Evolutionary conservation across 2,888 invertebrate species (phyloP).

Genomic region (Cheilosia urbana): DNA sequence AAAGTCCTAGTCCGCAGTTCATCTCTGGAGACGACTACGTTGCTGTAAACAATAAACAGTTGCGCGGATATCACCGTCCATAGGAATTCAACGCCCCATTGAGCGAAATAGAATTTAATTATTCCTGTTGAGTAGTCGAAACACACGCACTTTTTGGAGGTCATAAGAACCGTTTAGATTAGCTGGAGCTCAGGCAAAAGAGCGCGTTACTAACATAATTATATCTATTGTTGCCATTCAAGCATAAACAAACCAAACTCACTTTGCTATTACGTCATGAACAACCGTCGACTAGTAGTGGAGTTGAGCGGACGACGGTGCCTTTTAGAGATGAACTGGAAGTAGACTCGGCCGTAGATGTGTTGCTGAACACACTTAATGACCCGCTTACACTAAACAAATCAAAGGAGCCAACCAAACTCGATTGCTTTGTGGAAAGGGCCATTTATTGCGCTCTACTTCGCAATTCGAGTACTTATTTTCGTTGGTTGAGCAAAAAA

Average conservation of each 20-base stretch:
- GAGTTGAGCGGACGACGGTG: neutral
- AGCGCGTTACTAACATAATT: conserved; percentile 13
- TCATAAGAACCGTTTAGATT: conserved; percentile 55
- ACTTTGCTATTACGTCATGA: conserved; percentile 39
- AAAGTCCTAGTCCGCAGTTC: conserved; percentile 11
- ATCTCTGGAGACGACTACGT: neutral
- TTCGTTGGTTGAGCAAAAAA: conserved; percentile 48
- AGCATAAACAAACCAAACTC: neutral
- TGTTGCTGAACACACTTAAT: conserved; percentile 49
- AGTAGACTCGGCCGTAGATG: neutral
- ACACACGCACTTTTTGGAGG: conserved; percentile 63
- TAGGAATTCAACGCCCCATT: conserved; percentile 57
- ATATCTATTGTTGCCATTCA: neutral
- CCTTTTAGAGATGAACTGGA: conserved; percentile 22
- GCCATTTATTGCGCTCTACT: conserved; percentile 62
- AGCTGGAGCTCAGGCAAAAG: conserved; percentile 7
- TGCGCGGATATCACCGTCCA: conserved; percentile 40
- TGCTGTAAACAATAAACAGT: conserved; percentile 19
- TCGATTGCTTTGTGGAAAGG: conserved; percentile 30
- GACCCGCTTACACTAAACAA: conserved; percentile 51
- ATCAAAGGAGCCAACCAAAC: conserved; percentile 55
- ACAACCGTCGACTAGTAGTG: conserved; percentile 8
- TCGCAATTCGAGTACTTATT: conserved; percentile 66
- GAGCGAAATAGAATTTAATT: conserved; percentile 68
- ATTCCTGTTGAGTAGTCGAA: conserved; percentile 55